Conservation (phyloP, 2,888 invertebrate species). For the Thecocarcelia acutangulata region DNA sequence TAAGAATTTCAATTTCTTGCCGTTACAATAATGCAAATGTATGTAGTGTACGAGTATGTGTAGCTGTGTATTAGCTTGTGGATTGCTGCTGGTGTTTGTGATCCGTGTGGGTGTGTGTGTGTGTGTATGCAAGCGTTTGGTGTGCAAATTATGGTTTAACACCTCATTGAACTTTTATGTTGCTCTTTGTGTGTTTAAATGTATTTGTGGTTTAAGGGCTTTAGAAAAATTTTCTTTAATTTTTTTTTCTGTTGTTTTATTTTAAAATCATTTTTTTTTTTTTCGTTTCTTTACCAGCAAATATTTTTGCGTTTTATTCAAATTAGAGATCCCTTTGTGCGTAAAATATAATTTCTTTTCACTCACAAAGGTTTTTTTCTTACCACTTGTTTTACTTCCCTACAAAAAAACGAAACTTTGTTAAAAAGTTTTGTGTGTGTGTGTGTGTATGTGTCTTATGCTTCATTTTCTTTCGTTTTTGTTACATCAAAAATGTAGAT, state of each 20-base stretch:
- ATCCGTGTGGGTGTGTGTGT: too few species aligned
- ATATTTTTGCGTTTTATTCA: conserved; percentile 51
- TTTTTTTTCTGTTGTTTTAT: conserved; percentile 12
- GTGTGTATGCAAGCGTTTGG: conserved; percentile 62
- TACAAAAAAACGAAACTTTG: conserved; percentile 41
- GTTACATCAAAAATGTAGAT: conserved; percentile 48
- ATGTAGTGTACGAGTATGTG: background rate
- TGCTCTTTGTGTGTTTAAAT: conserved; percentile 35
- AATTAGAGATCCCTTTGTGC: conserved; percentile 62
- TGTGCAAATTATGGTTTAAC: conserved; percentile 81
- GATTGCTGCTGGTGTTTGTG: conserved; percentile 17
- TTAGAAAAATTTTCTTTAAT: conserved; percentile 46
- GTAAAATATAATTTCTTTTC: conserved; percentile 66
- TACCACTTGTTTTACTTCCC: conserved; percentile 15
- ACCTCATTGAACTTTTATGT: conserved; percentile 78
- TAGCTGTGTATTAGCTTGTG: conserved; percentile 10
- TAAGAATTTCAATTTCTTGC: conserved; percentile 10
- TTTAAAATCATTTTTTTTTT: conserved; percentile 43
- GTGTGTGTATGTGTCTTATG: background rate
- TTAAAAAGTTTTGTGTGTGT: conserved; percentile 41
- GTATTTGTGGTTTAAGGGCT: conserved; percentile 57
- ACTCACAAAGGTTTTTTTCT: conserved; percentile 34
- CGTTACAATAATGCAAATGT: conserved; percentile 42
- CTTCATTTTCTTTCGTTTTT: background rate
- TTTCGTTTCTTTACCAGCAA: conserved; percentile 20